phyloP scores from a whole-genome alignment of 2,888 invertebrate species.

The Lucinisca nassula region DNA sequence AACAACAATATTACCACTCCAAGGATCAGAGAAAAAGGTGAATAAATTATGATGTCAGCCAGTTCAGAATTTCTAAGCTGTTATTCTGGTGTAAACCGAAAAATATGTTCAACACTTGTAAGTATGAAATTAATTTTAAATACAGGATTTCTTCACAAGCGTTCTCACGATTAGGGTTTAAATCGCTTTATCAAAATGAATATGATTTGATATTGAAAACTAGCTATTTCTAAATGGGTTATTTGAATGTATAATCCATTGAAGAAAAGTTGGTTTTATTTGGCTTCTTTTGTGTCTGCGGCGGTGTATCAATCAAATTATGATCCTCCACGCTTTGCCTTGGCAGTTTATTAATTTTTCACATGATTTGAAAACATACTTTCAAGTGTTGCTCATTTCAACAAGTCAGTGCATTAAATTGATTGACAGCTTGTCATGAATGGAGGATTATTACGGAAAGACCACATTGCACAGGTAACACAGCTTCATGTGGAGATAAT shows the following conservation, averaged over 20 bases:
- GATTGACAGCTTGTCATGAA: neutral
- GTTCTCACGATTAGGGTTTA: neutral
- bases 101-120: constrained; percentile 11
- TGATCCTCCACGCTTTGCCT: constrained; percentile 1
- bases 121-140: constrained; percentile 7
- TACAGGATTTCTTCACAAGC: neutral
- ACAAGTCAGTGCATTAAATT: neutral
- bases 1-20: neutral
- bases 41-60: neutral
- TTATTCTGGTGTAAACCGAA: neutral
- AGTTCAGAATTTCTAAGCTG: neutral
- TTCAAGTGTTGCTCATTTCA: constrained; percentile 2
- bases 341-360: constrained; percentile 70
- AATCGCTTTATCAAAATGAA: neutral
- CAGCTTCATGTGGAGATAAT: neutral
- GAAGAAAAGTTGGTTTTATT: neutral
- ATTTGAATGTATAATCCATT: constrained; percentile 2
- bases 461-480: neutral
- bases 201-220: constrained; percentile 6
- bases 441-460: neutral
- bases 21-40: neutral
- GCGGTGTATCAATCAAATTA: constrained; percentile 2
- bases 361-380: constrained; percentile 50
- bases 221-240: neutral
- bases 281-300: constrained; percentile 1